Base-by-base conservation (phyloP, 2,797 vertebrate genomes). In the Chaunax sp. region DNA sequence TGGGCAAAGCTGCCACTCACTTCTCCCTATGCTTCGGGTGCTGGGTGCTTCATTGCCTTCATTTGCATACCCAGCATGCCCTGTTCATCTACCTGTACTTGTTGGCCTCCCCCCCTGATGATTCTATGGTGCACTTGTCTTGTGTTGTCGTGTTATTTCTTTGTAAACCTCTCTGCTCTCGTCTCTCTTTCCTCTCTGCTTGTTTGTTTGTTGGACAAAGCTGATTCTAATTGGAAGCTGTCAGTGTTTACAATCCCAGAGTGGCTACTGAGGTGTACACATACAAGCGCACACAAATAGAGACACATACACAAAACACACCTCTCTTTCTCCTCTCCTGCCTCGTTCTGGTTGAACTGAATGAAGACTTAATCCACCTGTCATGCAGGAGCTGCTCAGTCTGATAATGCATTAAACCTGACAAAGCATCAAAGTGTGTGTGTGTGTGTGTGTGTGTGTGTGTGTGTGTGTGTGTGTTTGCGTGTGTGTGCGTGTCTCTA, bases 121-220 rank as follows among this genome's bases (percentile, higher is more conserved):
- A 90, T 92, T 92, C 90, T 43, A 69, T 64, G 78, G 81, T 83
- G 88, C 80, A 81, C 90, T 87, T 87, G 91, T 91, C 89, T 91
- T 72, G 80, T 91, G 87, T 90, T 90, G 86, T 89, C 77, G 80
- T 92, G 90, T 92, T 89, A 85, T 90, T 90, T 90, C 90, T 91
- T 90, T 91, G 90, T 91, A 91, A 93, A 92, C 89, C 86, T 82
- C 87, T 86, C 84, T 69, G 87, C 87, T 90, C 91, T 87, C 89
- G 89, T 93, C 91, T 90, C 90, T 87, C 86, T 89, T 91, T 87
- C 89, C 89, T 93, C 91, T 90, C 90, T 87, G 83, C 90, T 90
- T 92, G 92, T 92, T 93, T 93, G 91, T 93, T 94, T 94, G 92
- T 92, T 91, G 89, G 93, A 93, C 93, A 94, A 94, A 94, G 93